Base-by-base conservation (phyloP, 2,888 invertebrate genomes). In the Tenthredo scrophulariae region DNA sequence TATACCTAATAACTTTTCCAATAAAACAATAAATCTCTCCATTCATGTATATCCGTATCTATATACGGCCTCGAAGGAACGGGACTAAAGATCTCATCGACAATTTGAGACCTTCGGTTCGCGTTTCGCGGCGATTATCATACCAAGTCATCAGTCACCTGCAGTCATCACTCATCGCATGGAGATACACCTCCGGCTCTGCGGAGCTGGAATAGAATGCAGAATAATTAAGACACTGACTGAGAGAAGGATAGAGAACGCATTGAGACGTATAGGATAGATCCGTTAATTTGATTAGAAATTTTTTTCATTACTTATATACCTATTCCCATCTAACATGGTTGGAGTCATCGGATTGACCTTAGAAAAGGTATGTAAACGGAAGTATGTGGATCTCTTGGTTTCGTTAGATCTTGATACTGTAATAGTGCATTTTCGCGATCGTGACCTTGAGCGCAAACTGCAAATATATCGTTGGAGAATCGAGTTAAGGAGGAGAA, bases 401-500 rank as follows among this genome's bases (percentile, higher is more conserved):
- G 29, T 29, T 33, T 72, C 72, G 67, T 40, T 40, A 40, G 13
- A n/a, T 65, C 40, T 37, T 9, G 18, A 29, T 15, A 70, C 9
- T n/a, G n/a, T 43, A n/a, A 9, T 10, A 43, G 3, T 22, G 72
- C 22, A 43, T 74, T 80, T 58, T 80, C n/a, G 80, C 58, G 40
- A 80, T 80, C 26, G 40, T 40, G 80, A 80, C 80, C 80, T 80
- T 80, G 80, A n/a, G 80, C 62, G 62, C 5, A 37, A 62, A 62
- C 37, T 80, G 80, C 62, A 62, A 80, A 58, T 33, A 62, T 58
- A 37, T 75, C 62, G n/a, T 58, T 22, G 2, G 54, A 37, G 70
- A n/a, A 72, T 70, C 70, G 29, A 33, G 29, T 65, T 65, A 70
- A 86, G 84, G 82, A 82, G 84, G 70, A 84, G 74, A 65, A 85